Conservation (phyloP, 2,888 invertebrate species). For the Podotricha telesiphe region DNA sequence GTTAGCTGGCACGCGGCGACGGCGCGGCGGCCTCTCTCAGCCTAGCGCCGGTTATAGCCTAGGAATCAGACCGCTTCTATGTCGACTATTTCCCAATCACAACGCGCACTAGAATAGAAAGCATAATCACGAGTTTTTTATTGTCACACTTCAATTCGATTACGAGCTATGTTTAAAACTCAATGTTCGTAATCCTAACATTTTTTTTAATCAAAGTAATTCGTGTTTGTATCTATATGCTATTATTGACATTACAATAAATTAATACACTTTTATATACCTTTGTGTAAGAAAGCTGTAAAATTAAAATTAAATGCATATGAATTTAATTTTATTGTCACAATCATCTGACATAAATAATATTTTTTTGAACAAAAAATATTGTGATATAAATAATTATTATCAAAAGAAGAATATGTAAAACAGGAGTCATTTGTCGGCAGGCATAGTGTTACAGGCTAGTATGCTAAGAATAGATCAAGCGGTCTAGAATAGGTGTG, state of each 20-base stretch:
- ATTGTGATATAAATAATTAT: background rate
- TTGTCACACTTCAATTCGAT: constrained; percentile 3
- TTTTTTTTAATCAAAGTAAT: background rate
- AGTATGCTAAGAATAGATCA: constrained; percentile 30
- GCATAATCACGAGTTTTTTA: background rate
- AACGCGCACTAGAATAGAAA: background rate
- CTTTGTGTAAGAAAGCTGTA: too few relatives aligned
- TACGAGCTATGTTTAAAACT: background rate
- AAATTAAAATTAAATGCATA: too few relatives aligned
- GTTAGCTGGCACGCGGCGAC: background rate
- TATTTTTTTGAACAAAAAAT: too few relatives aligned
- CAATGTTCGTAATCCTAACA: background rate
- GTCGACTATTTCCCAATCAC: constrained; percentile 24
- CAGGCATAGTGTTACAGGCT: background rate
- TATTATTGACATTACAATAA: too few relatives aligned
- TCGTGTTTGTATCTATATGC: too few relatives aligned
- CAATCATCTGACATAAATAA: too few relatives aligned
- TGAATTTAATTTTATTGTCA: too few relatives aligned
- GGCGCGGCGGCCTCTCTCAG: constrained; percentile 11
- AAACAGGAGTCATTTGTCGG: constrained; percentile 15
- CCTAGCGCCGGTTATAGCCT: constrained; percentile 24
- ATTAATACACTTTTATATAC: too few relatives aligned
- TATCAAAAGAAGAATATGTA: too few relatives aligned
- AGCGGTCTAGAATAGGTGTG: constrained; percentile 36
- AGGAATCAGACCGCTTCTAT: constrained; percentile 19